Percentiles rank a stretch among this genome's conserved stretches.
Evolutionary conservation across 2,113 vertebrate species (phyloP).

Genomic region (Oxyura jamaicensis): DNA sequence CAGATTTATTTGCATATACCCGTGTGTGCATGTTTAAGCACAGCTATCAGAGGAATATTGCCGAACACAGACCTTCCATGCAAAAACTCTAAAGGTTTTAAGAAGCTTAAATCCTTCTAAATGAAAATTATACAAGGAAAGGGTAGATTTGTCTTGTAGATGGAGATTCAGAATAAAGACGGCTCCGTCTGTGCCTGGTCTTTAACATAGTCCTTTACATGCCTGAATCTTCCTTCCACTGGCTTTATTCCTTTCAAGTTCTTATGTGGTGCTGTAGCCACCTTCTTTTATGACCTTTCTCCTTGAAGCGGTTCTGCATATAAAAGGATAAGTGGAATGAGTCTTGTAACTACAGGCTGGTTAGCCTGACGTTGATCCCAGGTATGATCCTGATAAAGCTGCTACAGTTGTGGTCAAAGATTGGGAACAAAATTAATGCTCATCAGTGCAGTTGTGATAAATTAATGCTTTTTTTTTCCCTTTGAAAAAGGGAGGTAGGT

Average conservation of each 20-base stretch:
- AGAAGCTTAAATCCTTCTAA: conserved; percentile 74
- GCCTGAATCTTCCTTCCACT: conserved; percentile 49
- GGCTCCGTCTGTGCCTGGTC: conserved; percentile 45
- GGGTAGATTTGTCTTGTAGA: conserved; percentile 73
- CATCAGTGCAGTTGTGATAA: neutral
- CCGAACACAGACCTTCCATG: neutral
- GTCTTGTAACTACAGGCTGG: conserved; percentile 16
- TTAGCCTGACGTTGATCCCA: neutral
- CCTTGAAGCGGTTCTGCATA: conserved; percentile 42
- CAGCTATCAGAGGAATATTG: conserved; percentile 11
- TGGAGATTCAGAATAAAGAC: conserved; percentile 61
- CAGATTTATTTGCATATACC: conserved; percentile 55
- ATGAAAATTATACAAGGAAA: conserved; percentile 70
- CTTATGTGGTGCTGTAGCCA: neutral
- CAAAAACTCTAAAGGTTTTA: conserved; percentile 53
- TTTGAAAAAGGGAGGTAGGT: neutral
- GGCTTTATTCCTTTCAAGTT: conserved; percentile 68
- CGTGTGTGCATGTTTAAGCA: neutral
- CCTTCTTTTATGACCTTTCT: conserved; percentile 46
- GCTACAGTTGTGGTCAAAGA: neutral
- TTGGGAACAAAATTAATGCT: neutral
- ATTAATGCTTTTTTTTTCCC: neutral
- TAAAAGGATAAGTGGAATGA: conserved; percentile 60
- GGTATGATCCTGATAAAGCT: neutral
- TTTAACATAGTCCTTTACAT: conserved; percentile 55